Evolutionary conservation across 2,888 invertebrate species (phyloP).

Genomic region (Drosophila melanosoma): DNA sequence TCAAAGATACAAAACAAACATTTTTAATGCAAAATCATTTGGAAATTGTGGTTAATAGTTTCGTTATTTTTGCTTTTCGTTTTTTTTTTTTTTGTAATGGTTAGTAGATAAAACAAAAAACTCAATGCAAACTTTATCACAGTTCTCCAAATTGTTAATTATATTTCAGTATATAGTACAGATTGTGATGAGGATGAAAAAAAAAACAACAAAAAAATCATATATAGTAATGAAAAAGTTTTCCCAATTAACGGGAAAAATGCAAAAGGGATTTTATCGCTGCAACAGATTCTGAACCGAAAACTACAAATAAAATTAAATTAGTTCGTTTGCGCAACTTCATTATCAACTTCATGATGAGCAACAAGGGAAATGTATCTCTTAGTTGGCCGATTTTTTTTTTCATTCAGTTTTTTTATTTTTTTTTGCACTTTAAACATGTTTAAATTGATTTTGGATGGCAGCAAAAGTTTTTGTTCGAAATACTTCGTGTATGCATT

Average conservation of each 20-base stretch:
- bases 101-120: constrained; percentile 9
- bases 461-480: constrained; percentile 36
- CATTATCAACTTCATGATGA: constrained; percentile 6
- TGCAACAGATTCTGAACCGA: constrained; percentile 14
- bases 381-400: constrained; percentile 9
- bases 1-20: constrained; percentile 30
- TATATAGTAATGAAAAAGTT: background rate
- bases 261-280: constrained; percentile 23
- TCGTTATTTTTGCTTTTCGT: background rate
- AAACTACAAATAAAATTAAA: constrained; percentile 12
- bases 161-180: constrained; percentile 18
- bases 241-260: constrained; percentile 13
- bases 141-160: constrained; percentile 10
- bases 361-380: constrained; percentile 3
- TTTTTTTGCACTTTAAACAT: background rate
- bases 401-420: too few relatives aligned
- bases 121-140: constrained; percentile 13
- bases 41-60: constrained; percentile 12
- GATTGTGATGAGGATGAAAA: constrained; percentile 4
- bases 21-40: constrained; percentile 39
- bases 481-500: constrained; percentile 45
- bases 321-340: constrained; percentile 26
- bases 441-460: constrained; percentile 20
- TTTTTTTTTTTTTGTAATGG: constrained; percentile 2
- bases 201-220: background rate